Conservation (phyloP, 2,113 vertebrate genomes). For the Noctilio leporinus region DNA sequence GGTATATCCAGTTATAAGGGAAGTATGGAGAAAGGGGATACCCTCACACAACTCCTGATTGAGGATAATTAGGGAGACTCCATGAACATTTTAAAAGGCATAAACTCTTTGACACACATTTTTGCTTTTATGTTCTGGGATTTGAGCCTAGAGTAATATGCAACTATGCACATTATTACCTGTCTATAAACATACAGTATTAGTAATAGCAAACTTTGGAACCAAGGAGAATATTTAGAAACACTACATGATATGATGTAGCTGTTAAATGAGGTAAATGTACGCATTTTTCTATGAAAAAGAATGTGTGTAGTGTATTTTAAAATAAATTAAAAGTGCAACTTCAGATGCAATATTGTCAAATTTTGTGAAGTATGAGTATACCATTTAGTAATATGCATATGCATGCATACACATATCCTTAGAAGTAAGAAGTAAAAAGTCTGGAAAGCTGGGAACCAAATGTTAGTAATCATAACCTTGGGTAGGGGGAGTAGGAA, state of each 20-base stretch:
- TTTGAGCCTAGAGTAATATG: not conserved
- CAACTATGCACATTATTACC: not conserved
- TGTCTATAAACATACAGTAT: not conserved
- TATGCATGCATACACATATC: not conserved
- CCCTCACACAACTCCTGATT: not conserved
- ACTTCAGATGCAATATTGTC: not conserved
- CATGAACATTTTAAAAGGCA: not conserved
- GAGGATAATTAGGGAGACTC: not conserved
- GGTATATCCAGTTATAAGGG: not conserved
- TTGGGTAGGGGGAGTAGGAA: not conserved
- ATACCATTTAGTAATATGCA: not conserved
- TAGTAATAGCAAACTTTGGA: not conserved
- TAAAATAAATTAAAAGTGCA: not conserved
- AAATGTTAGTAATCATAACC: not conserved
- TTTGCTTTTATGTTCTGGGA: not conserved
- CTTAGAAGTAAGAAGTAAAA: not conserved
- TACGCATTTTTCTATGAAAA: not conserved
- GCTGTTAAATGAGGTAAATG: not conserved
- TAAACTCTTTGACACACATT: not conserved
- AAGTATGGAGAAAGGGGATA: not conserved
- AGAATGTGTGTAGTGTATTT: not conserved
- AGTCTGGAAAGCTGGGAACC: not conserved
- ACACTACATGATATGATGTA: not conserved
- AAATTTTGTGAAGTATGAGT: not conserved
- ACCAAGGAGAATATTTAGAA: not conserved